Conservation (phyloP, 2,113 vertebrate genomes). For the Junco hyemalis region DNA sequence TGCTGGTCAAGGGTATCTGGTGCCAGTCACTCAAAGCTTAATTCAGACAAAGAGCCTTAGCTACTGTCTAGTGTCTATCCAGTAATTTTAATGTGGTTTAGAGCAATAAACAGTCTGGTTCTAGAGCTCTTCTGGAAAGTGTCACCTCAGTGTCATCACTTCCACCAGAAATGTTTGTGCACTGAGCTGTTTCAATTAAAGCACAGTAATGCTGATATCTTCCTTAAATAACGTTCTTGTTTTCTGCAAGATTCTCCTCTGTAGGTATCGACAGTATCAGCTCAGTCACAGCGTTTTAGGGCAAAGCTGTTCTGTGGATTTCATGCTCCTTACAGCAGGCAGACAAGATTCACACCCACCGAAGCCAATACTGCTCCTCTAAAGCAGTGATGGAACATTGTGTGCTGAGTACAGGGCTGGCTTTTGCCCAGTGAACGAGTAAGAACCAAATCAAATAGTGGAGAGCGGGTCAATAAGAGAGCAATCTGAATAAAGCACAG, state of each 20-base stretch:
- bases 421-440: not conserved
- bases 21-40: not conserved
- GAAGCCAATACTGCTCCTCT: not conserved
- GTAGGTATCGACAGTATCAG: not conserved
- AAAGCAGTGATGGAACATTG: not conserved
- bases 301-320: not conserved
- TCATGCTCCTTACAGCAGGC: not conserved
- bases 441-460: not conserved
- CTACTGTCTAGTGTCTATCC: not conserved
- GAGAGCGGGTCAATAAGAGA: not conserved
- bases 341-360: not conserved
- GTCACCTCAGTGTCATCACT: not conserved
- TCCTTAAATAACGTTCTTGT: not conserved
- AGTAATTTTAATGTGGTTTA: not conserved
- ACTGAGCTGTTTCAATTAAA: not conserved
- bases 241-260: not conserved
- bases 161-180: not conserved
- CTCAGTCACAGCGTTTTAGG: not conserved
- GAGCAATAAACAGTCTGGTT: not conserved
- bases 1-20: not conserved
- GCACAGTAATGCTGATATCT: not conserved
- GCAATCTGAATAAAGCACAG: not conserved
- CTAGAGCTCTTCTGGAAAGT: not conserved
- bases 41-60: not conserved
- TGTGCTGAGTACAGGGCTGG: not conserved